Evolutionary conservation across 1,140 invertebrate species (phyloP).

Genomic region (Anadara kagoshimensis): DNA sequence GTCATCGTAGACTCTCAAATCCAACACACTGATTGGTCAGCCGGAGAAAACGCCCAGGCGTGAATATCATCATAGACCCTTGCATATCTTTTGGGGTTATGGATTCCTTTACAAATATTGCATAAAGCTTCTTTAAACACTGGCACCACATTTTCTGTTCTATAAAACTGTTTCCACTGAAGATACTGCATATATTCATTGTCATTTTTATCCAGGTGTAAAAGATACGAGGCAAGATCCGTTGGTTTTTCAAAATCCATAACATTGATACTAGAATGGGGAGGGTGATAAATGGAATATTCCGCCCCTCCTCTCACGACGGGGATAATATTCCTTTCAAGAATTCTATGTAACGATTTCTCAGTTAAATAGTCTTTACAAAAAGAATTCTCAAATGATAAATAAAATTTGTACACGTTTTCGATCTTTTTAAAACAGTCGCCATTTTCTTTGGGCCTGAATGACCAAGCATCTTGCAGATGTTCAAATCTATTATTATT

Average conservation of each 20-base stretch:
- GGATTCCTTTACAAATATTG: too few relatives aligned
- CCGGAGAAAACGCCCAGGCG: too few relatives aligned
- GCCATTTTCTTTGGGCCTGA: neutral
- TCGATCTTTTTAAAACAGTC: conserved; percentile 19
- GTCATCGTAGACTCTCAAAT: too few relatives aligned
- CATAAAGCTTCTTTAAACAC: too few relatives aligned
- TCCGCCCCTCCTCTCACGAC: conserved; percentile 13
- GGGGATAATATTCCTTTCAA: conserved; percentile 10
- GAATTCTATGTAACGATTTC: conserved; percentile 85
- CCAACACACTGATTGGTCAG: too few relatives aligned
- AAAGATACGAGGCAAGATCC: conserved; percentile 5
- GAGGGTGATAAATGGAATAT: neutral
- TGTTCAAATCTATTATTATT: conserved; percentile 77
- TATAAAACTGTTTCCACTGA: too few relatives aligned
- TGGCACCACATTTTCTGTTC: too few relatives aligned
- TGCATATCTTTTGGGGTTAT: too few relatives aligned
- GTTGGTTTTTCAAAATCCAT: conserved; percentile 1
- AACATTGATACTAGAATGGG: conserved; percentile 5
- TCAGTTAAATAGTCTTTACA: conserved; percentile 97
- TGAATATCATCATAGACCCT: too few relatives aligned
- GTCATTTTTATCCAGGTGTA: conserved; percentile 5
- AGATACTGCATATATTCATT: conserved; percentile 15
- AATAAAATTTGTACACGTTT: conserved; percentile 62
- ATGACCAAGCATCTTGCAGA: neutral
- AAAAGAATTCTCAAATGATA: conserved; percentile 86